Conservation (phyloP, 2,113 vertebrate species). For the Corythoichthys intestinalis region DNA sequence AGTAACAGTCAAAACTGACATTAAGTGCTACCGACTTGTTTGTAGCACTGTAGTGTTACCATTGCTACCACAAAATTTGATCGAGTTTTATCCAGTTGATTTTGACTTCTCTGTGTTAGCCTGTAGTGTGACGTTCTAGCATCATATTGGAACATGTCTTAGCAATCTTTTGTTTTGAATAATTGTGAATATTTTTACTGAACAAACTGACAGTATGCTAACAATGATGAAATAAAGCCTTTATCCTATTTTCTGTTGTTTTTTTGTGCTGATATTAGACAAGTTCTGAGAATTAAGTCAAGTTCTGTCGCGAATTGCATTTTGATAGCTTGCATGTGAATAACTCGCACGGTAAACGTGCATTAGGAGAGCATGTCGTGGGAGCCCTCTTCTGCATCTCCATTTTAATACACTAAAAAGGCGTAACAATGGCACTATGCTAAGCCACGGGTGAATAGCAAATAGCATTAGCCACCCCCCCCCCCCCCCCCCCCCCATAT, state of each 20-base stretch:
- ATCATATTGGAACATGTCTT: neutral
- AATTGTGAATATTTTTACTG: neutral
- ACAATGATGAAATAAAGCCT: neutral
- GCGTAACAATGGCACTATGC: slow-evolving; percentile 67
- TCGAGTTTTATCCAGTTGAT: no score
- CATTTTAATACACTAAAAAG: slow-evolving; percentile 67
- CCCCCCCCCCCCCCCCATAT: slow-evolving; percentile 49
- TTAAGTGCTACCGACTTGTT: no score
- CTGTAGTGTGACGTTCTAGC: neutral
- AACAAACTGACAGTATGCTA: neutral
- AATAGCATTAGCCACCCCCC: slow-evolving; percentile 64
- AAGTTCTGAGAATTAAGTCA: neutral
- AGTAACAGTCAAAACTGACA: no score
- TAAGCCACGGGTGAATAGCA: slow-evolving; percentile 65
- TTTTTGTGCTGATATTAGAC: neutral
- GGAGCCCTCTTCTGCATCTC: slow-evolving; percentile 49
- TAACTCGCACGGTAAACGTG: neutral
- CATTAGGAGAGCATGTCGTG: slow-evolving; percentile 37
- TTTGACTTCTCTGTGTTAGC: neutral
- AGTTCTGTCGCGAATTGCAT: neutral
- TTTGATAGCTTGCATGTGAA: slow-evolving; percentile 1
- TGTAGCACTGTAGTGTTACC: no score
- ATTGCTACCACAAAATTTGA: no score
- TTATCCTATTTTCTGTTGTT: neutral
- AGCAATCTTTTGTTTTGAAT: neutral